These are phyloP conservation scores for Pipistrellus kuhlii DNA, from an alignment of 2,797 vertebrate genomes.

Conservation along the genomic window DNA sequence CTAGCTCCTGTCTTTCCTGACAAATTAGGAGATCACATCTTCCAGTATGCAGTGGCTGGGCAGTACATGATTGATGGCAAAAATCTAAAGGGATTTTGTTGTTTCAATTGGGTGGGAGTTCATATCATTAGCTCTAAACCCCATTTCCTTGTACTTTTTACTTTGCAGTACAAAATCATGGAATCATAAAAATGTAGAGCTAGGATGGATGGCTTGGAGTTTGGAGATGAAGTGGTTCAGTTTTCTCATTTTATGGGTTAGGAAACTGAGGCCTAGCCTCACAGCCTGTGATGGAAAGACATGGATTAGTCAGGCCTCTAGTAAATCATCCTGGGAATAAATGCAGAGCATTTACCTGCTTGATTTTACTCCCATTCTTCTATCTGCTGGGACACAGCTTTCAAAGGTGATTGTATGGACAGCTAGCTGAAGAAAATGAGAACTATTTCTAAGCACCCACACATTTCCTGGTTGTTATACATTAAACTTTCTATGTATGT, in stretches of 20 bases:
- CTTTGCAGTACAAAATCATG: not conserved
- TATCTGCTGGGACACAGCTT: not conserved
- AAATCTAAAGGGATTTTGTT: not conserved
- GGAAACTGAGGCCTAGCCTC: not conserved
- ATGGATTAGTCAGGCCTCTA: not conserved
- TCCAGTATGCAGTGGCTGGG: not conserved
- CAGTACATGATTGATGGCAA: not conserved
- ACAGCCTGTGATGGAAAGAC: not conserved
- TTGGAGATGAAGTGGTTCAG: not conserved
- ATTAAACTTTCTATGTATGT: not conserved
- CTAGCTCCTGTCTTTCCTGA: not conserved
- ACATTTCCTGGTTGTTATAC: not conserved
- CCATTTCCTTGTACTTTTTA: not conserved
- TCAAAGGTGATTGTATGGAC: not conserved
- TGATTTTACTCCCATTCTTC: not conserved
- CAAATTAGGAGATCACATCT: not conserved
- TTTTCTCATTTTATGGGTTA: not conserved
- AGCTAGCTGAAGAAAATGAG: not conserved
- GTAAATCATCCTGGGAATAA: not conserved
- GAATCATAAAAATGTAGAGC: not conserved
- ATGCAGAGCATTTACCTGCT: not conserved
- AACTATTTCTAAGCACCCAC: not conserved
- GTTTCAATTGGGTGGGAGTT: not conserved
- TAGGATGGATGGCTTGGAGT: not conserved
- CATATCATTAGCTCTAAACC: constrained; percentile 27